Base-by-base conservation (phyloP, 2,113 vertebrate genomes). In the Chionomys nivalis region DNA sequence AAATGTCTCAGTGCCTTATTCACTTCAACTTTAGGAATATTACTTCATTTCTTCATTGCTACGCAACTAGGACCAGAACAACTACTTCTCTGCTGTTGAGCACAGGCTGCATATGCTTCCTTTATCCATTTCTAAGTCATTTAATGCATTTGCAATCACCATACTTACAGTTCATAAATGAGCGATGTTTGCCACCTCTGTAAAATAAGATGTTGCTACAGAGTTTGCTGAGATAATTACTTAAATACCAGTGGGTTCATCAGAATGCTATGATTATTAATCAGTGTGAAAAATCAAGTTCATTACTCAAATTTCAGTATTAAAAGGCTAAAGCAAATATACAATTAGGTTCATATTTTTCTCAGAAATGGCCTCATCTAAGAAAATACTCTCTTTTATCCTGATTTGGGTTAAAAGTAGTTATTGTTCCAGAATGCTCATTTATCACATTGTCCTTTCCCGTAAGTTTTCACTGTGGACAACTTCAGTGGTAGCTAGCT, bases 221-320 rank as follows among this genome's bases (percentile, higher is more conserved):
- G 19, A 92, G 33, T 82, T 95, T 47, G 73, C 0, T 49, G 89
- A 72, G 70, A 16, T 23, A 91, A 58, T 87, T 93, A 28, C 23
- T 83, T 87, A 78, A 91, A 85, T 88, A 65, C 10, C 24, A 87
- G 17, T 70, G 39, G 87, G 55, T 68, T 42, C 83, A 26, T 73
- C 81, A 52, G 33, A 58, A 4, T 87, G 2, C 47, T 44, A 1
- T 70, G 52, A 24, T 94, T 91, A 8, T n/a, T 89, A 72, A n/a
- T 82, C 6, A 28, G 17, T 33, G n/a, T 19, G 21, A 78, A 95
- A 87, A 72, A 87, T 66, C 24, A 87, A 92, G 66, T 47, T 24
- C 65, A 65, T 92, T 49, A 81, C 52, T 81, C 89, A 92, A 89
- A 95, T 89, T 47, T 88, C 61, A 89, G 36, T 61, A 90, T 66